Base-by-base conservation (phyloP, 2,113 vertebrate genomes). In the Hippocampus zosterae region DNA sequence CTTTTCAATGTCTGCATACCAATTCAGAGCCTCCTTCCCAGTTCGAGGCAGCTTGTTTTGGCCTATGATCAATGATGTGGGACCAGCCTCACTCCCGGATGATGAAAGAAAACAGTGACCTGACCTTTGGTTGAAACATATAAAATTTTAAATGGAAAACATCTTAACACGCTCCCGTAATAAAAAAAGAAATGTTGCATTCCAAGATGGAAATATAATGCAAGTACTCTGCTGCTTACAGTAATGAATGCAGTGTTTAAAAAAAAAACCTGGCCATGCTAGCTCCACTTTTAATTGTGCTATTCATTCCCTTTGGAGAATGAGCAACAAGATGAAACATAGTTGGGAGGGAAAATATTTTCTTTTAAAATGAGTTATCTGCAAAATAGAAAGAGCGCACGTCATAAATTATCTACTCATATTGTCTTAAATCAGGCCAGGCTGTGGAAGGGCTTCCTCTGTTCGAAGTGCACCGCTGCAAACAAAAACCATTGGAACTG, bases 1-100 rank as follows among this genome's bases (percentile, higher is more conserved):
- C 90, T 89, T 87, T 84, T 91, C 87, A 91, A 77, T 79, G 73
- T 75, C 70, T 76, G 63, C 40, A 29, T 73, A 86, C 75, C 86
- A 91, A 79, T 90, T 82, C 84, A 81, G 78, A 62, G 5, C 46
- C 63, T 65, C 68, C 40, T 23, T 73, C 72, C 67, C 88, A 85
- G 73, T 85, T 87, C 77, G 78, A 74, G 79, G 74, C 79, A 72
- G 52, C 80, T 82, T 60, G 5, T 77, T 74, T 67, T 86, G 80
- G 81, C 79, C 52, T 66, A 8, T 16, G 53, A 75, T 70, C 75
- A 70, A 75, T 65, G 72, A 81, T 81, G 70, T 64, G 65, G 65
- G 77, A 81, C 63, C 76, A 67, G 65, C 76, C 66, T 16, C 63
- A 33, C 18, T 84, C 84, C 75, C 74, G 37, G 41, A 70, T 69